Base-by-base conservation (phyloP, 2,797 vertebrate genomes). In the Pampus argenteus region DNA sequence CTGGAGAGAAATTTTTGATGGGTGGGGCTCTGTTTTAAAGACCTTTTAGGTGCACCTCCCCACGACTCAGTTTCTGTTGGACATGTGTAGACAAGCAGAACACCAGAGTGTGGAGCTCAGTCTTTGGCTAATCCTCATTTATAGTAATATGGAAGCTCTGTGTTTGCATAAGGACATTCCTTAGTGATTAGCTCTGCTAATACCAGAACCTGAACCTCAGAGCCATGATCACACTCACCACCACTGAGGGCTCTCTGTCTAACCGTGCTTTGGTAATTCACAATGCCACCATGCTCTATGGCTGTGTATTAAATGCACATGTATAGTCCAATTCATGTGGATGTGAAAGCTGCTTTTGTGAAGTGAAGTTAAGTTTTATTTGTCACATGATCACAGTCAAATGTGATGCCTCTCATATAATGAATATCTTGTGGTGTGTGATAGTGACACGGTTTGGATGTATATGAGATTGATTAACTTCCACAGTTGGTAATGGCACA, bases 91-190 rank as follows among this genome's bases (percentile, higher is more conserved):
- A 78, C 86, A 86, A 75, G 87, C 68, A 83, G 61, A 82, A 76
- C 86, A 78, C 52, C 69, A 59, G 76, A 81, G 67, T 77, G 78
- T 81, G 58, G 34, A 89, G 89, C 90, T 79, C 75, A 84, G 83
- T 83, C 66, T 83, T 86, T 77, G 83, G 68, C 78, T 75, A 67
- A 89, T 88, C 81, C 85, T 89, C 86, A 88, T 92, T 91, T 93
- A 87, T 89, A 91, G 90, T 91, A 86, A 89, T 89, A 82, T 83
- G 81, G 78, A 74, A 83, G 87, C 83, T 61, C 78, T 83, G 59
- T 92, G 89, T 94, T 94, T 93, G 84, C 75, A 70, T 70, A 76
- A 91, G 74, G 86, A 81, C 91, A 91, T 95, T 95, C 92, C 85
- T 93, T 64, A 58, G 78, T 87, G 88, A 91, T 93, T 91, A 91